phyloP scores from a whole-genome alignment of 2,113 vertebrate species.

The Equus przewalskii region DNA sequence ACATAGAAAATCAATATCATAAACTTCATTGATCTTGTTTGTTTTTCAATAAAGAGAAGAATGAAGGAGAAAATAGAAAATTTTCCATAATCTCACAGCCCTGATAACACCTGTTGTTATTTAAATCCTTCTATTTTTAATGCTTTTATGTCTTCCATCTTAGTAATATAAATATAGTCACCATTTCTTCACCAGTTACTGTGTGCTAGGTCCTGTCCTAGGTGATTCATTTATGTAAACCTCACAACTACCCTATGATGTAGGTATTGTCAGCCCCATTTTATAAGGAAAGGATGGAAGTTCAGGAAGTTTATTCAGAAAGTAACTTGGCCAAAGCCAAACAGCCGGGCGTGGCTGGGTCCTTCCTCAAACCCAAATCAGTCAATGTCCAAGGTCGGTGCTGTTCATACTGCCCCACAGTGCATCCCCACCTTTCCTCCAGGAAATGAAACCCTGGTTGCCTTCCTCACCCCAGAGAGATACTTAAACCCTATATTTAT shows the following conservation, averaged over 20 bases:
- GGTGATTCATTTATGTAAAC: constrained; percentile 9
- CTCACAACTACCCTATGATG: neutral
- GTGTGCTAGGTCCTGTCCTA: neutral
- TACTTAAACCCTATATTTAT: constrained; percentile 8
- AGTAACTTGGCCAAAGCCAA: neutral
- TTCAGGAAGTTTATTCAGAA: constrained; percentile 45
- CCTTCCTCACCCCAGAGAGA: neutral
- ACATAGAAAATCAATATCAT: neutral
- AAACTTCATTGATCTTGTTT: neutral
- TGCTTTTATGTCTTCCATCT: constrained; percentile 9
- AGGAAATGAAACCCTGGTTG: neutral
- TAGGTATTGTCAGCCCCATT: neutral
- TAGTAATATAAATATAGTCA: neutral
- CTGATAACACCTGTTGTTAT: neutral
- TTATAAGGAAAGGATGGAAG: constrained; percentile 21
- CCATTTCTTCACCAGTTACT: constrained; percentile 16
- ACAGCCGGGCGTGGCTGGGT: neutral
- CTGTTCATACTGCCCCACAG: neutral
- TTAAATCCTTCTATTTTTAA: constrained; percentile 25
- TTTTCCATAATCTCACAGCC: neutral
- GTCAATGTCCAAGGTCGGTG: neutral
- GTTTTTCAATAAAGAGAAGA: constrained; percentile 47
- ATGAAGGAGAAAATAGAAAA: neutral
- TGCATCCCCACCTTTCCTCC: neutral
- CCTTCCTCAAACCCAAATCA: neutral